These are phyloP conservation scores for Philonicus albiceps DNA, from an alignment of 2,888 invertebrate genomes.

Conservation along the genomic window DNA sequence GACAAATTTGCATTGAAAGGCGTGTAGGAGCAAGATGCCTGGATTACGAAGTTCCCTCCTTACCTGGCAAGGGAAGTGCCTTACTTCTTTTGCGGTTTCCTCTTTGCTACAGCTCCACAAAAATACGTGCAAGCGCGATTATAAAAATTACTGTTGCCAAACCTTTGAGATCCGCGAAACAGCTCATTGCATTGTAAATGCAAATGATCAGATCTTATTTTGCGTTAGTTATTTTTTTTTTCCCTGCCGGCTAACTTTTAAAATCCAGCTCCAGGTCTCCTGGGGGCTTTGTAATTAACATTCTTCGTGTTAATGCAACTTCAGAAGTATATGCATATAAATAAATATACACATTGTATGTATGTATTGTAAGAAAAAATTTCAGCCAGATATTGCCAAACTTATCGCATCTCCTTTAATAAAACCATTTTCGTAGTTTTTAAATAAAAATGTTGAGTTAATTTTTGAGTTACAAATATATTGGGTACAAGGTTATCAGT, in stretches of 20 bases:
- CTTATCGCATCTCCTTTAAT: background rate
- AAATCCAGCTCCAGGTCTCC: background rate
- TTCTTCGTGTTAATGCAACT: background rate
- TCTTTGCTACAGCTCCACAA: background rate
- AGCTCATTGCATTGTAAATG: conserved; percentile 34
- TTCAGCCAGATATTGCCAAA: background rate
- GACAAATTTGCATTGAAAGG: conserved; percentile 25
- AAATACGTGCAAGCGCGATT: conserved; percentile 2
- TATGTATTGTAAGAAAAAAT: background rate
- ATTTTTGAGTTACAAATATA: background rate
- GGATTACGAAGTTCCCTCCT: background rate
- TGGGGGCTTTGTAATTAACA: background rate
- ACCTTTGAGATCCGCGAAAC: background rate
- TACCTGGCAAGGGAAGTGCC: background rate
- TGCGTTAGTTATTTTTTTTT: background rate
- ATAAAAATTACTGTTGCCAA: conserved; percentile 23
- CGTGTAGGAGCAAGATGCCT: conserved; percentile 4
- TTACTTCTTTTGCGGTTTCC: background rate
- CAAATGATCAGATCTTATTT: background rate
- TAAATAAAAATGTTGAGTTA: too few species aligned
- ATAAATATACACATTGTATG: background rate
- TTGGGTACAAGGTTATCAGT: background rate
- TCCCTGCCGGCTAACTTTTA: background rate
- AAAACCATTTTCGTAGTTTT: too few species aligned
- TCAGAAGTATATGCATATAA: background rate